Percentiles rank a stretch among this genome's conserved stretches.
phyloP scores from a whole-genome alignment of 1,140 invertebrate genomes.

The Ceratosolen solmsi region DNA sequence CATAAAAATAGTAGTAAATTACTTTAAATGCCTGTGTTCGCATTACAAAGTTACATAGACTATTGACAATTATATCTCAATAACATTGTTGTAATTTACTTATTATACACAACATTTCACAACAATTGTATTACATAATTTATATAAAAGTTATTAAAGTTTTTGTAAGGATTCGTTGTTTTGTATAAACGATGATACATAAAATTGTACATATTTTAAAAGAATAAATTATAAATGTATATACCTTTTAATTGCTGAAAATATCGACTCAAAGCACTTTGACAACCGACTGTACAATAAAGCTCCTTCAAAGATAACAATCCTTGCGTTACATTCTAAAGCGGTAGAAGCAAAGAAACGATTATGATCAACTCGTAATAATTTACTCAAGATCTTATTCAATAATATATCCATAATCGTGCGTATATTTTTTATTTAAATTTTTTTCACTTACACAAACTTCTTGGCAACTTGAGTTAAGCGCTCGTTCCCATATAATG shows the following conservation, averaged over 20 bases:
- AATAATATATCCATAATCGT: not conserved
- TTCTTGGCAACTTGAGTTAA: constrained; percentile 79
- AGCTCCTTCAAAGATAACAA: constrained; percentile 80
- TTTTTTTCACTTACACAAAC: constrained; percentile 79
- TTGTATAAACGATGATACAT: constrained; percentile 10
- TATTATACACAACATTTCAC: too few species aligned
- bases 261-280: constrained; percentile 83
- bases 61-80: too few species aligned
- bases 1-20: too few species aligned
- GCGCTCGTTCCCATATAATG: constrained; percentile 78
- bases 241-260: constrained; percentile 82
- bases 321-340: constrained; percentile 81
- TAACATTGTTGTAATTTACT: too few species aligned
- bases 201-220: constrained; percentile 20
- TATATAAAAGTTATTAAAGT: too few species aligned
- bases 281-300: constrained; percentile 86
- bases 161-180: constrained; percentile 6
- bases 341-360: not conserved
- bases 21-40: too few species aligned
- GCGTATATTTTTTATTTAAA: not conserved
- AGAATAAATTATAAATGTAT: not conserved
- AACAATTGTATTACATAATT: too few species aligned
- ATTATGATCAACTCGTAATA: not conserved
- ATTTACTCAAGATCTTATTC: not conserved
- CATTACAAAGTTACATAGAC: too few species aligned